Evolutionary conservation across 2,797 vertebrate species (phyloP), one percentile per base, ranked within the genome.

Genomic region (Hippocampus kuda): DNA sequence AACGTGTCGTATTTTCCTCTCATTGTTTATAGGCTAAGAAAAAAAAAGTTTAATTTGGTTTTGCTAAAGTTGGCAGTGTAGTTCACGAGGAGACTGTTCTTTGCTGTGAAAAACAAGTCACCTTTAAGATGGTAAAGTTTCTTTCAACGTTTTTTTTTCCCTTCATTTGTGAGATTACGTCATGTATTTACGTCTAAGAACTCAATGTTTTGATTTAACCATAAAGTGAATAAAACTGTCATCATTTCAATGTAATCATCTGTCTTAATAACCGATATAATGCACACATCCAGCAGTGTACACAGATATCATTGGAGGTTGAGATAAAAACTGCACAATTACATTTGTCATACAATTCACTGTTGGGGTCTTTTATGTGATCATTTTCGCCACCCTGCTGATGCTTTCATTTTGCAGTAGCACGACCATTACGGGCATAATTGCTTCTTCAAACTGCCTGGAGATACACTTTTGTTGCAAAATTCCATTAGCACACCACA

Each of bases 401-500:
- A 83, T 84, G 81, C 78, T 83, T 85, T 88, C 76, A 85, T 85
- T 85, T 85, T 79, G 69, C 73, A 68, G 71, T 69, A 71, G 74
- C 72, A 68, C 75, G 64, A 64, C 85, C 76, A 84, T 87, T 82
- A 86, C 72, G 7, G 18, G 68, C 78, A 78, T 88, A 86, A 89
- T 88, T 86, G 84, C 79, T 81, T 86, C 86, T 83, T 85, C 69
- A 84, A 83, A 85, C 70, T 60, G 42, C 83, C 79, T 72, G 80
- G 80, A 84, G 85, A 82, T 83, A 71, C 57, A 48, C 76, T 81
- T 82, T 84, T 84, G 82, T 84, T 83, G 81, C 73, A 78, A 75
- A 49, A 88, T 86, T 79, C 86, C 85, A 86, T 89, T 84, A 89
- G 70, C 75, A 65, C 77, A 69, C 72, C 76, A 79, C 81, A 87